These are phyloP conservation scores for Calosoma granatense DNA, from an alignment of 1,140 invertebrate species.

Conservation along the genomic window DNA sequence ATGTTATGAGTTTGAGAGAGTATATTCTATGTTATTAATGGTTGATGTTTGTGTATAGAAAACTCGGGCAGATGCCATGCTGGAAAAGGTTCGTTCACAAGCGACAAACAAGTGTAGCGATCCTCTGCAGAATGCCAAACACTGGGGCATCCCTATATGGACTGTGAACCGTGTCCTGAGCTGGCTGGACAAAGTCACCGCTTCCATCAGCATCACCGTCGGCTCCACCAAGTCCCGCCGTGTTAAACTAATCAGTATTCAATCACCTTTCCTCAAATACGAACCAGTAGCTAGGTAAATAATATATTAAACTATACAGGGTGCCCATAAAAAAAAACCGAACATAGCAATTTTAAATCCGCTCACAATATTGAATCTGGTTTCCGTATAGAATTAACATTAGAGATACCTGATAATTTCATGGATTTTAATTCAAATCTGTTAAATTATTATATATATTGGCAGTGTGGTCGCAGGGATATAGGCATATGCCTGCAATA, in stretches of 20 bases:
- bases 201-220: slow-evolving; percentile 23
- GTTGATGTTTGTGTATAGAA: no score
- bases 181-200: slow-evolving; percentile 37
- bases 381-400: neutral
- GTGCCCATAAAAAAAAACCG: no score
- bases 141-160: slow-evolving; percentile 48
- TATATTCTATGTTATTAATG: no score
- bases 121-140: slow-evolving; percentile 42
- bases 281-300: slow-evolving; percentile 39
- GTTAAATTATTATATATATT: slow-evolving; percentile 12
- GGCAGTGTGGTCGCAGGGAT: no score
- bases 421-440: no score
- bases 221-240: slow-evolving; percentile 15
- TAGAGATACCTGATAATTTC: no score
- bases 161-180: slow-evolving; percentile 34
- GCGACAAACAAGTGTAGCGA: slow-evolving; percentile 37
- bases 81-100: slow-evolving; percentile 47
- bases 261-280: slow-evolving; percentile 39
- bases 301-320: no score
- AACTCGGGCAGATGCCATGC: slow-evolving; percentile 58
- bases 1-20: no score
- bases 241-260: slow-evolving; percentile 23
- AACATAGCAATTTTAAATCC: no score
- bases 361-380: no score
- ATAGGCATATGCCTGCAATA: no score